Conservation (phyloP, 2,113 vertebrate genomes). For the Furnarius figulus region DNA sequence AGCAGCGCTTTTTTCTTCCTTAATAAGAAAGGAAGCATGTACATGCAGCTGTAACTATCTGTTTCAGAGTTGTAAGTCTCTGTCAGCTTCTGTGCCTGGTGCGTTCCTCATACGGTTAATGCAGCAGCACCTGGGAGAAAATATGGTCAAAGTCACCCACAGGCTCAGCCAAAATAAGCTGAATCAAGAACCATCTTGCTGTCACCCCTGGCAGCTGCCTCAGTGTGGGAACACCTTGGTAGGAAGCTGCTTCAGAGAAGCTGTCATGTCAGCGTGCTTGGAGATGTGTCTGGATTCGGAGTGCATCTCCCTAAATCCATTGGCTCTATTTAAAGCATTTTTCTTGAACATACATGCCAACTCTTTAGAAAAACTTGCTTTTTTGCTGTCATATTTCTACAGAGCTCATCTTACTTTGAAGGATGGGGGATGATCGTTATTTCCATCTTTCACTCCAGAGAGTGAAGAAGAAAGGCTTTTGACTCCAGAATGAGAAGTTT, state of each 20-base stretch:
- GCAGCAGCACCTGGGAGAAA: constrained; percentile 15
- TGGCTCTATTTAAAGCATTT: background rate
- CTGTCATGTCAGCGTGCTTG: background rate
- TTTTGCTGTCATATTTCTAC: background rate
- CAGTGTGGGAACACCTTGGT: background rate
- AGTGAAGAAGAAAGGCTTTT: background rate
- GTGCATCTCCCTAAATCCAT: background rate
- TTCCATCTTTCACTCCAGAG: background rate
- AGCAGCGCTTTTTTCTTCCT: background rate
- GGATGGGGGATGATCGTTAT: background rate
- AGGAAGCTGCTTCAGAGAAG: background rate
- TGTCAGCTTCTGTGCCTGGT: constrained; percentile 1
- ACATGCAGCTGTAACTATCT: background rate
- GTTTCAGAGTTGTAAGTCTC: constrained; percentile 4
- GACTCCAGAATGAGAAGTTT: background rate
- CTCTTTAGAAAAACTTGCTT: background rate
- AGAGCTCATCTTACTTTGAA: background rate
- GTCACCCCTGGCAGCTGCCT: background rate
- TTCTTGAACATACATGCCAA: background rate
- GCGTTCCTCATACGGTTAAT: constrained; percentile 5
- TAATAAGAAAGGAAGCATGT: background rate
- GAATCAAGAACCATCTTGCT: background rate
- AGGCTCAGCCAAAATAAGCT: background rate
- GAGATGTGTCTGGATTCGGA: background rate
- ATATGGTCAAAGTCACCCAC: background rate